Percentiles rank a stretch among this genome's conserved stretches.
Evolutionary conservation across 2,888 invertebrate species (phyloP).

Genomic region (Melanophora roralis): DNA sequence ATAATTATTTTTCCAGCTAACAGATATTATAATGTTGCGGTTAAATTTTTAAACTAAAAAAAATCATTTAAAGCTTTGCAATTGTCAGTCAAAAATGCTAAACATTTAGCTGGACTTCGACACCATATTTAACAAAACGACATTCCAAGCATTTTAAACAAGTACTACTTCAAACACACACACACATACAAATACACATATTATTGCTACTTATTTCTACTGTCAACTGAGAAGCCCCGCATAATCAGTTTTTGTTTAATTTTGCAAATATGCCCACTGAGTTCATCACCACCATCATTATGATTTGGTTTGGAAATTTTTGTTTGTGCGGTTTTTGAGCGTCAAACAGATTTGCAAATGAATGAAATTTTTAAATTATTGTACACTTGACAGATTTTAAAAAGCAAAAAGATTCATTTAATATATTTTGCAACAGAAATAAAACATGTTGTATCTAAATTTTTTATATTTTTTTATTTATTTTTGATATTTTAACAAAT

Average conservation of each 20-base stretch:
- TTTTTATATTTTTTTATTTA: too few relatives aligned
- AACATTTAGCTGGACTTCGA: slow-evolving; percentile 66
- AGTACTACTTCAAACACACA: too few relatives aligned
- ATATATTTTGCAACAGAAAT: too few relatives aligned
- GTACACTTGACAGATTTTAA: slow-evolving; percentile 46
- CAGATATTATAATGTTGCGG: slow-evolving; percentile 21
- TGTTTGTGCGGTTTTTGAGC: slow-evolving; percentile 33
- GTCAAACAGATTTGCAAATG: slow-evolving; percentile 53
- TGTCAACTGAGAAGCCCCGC: slow-evolving; percentile 26
- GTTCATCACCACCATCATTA: slow-evolving; percentile 11
- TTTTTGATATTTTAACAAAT: too few relatives aligned
- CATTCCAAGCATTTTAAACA: slow-evolving; percentile 57
- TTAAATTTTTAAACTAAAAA: slow-evolving; percentile 15
- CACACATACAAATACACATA: too few relatives aligned
- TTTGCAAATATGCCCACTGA: slow-evolving; percentile 1
- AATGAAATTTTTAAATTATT: slow-evolving; percentile 47
- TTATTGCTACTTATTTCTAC: slow-evolving; percentile 14
- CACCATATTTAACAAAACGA: slow-evolving; percentile 64
- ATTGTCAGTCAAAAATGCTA: slow-evolving; percentile 61
- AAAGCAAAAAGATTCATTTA: slow-evolving; percentile 14
- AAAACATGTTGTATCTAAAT: too few relatives aligned
- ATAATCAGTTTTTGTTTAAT: slow-evolving; percentile 16
- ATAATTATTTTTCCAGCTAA: slow-evolving; percentile 3
- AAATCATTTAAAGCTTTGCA: slow-evolving; percentile 50
- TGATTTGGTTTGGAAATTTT: background rate